Conservation (phyloP, 2,113 vertebrate genomes). For the Colius striatus region DNA sequence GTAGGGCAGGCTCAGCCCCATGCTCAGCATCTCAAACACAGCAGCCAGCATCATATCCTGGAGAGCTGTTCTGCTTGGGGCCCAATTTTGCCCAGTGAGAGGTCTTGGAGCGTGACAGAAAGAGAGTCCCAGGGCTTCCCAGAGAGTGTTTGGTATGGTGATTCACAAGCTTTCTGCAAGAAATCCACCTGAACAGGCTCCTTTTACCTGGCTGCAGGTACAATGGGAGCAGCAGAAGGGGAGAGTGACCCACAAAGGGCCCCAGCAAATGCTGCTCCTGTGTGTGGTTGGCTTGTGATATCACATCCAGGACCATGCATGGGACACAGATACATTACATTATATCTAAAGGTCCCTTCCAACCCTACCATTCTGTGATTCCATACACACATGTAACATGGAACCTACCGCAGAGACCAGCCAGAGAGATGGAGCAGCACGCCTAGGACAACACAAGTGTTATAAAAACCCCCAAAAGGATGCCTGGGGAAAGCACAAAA, state of each 20-base stretch:
- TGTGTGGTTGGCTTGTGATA: not conserved
- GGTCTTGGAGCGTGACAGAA: not conserved
- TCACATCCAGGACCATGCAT: not conserved
- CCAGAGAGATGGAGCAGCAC: not conserved
- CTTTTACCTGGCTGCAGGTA: not conserved
- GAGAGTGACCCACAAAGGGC: not conserved
- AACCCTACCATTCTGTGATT: no score
- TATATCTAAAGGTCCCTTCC: no score
- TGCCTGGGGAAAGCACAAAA: not conserved
- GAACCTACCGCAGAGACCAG: not conserved
- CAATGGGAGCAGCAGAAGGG: not conserved
- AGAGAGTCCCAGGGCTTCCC: not conserved
- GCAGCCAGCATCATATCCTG: not conserved
- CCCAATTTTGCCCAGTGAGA: not conserved
- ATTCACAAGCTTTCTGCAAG: not conserved
- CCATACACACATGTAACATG: no score
- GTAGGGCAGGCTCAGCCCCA: conserved; percentile 16
- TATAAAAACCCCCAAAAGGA: not conserved
- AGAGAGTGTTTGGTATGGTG: not conserved
- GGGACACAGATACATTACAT: not conserved
- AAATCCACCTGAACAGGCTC: not conserved
- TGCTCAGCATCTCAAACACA: not conserved
- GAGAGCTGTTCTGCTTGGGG: not conserved
- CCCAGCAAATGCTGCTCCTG: not conserved
- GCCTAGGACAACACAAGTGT: not conserved